A percentile compares a stretch with the other conserved stretches of the same genome.
Conservation (phyloP, 1,140 invertebrate genomes). For the Drosophila chauvacae region DNA sequence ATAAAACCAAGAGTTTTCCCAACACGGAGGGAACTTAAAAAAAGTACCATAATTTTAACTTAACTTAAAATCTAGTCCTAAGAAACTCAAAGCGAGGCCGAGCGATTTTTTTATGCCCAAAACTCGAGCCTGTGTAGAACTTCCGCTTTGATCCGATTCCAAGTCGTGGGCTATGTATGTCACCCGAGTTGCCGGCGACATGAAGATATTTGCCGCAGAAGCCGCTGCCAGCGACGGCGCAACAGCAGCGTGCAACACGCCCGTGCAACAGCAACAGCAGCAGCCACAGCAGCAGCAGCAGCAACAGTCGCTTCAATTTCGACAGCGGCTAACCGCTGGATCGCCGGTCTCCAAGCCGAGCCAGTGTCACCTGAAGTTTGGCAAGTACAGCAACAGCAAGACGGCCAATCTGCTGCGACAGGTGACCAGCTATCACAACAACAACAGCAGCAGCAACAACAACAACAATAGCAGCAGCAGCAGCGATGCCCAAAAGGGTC, state of each 20-base stretch:
- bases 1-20: slow-evolving; percentile 10
- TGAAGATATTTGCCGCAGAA: slow-evolving; percentile 68
- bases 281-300: slow-evolving; percentile 18
- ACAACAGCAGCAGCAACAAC: slow-evolving; percentile 22
- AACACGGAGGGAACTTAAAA: slow-evolving; percentile 13
- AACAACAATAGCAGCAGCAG: slow-evolving; percentile 35
- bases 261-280: slow-evolving; percentile 50
- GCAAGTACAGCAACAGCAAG: slow-evolving; percentile 65
- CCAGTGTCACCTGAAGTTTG: slow-evolving; percentile 50
- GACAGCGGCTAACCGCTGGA: slow-evolving; percentile 19
- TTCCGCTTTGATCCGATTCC: not conserved
- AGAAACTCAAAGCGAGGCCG: slow-evolving; percentile 10
- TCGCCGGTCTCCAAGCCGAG: slow-evolving; percentile 23
- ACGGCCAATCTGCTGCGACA: slow-evolving; percentile 56
- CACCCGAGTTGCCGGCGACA: slow-evolving; percentile 39
- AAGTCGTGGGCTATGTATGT: slow-evolving; percentile 51
- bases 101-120: slow-evolving; percentile 50
- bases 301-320: slow-evolving; percentile 48
- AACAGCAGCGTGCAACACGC: slow-evolving; percentile 18
- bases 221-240: slow-evolving; percentile 20
- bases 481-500: slow-evolving; percentile 31
- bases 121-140: slow-evolving; percentile 18
- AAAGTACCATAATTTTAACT: slow-evolving; percentile 18
- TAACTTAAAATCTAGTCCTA: slow-evolving; percentile 26
- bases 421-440: slow-evolving; percentile 37